These are phyloP conservation scores for Lophius piscatorius DNA, from an alignment of 2,113 vertebrate species.

Conservation along the genomic window DNA sequence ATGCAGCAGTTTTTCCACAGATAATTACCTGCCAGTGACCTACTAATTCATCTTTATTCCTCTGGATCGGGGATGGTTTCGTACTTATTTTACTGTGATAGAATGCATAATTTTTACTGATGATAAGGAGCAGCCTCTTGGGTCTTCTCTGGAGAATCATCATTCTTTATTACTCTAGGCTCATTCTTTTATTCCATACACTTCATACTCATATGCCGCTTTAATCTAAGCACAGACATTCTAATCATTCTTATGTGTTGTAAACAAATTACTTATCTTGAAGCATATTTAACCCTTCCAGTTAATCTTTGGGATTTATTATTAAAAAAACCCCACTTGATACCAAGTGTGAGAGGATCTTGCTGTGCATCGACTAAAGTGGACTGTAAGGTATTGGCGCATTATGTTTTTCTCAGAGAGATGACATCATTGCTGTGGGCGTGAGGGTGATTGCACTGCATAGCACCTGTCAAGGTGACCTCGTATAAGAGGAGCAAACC, in stretches of 20 bases:
- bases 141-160: conserved; percentile 13
- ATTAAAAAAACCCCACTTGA: too few relatives aligned
- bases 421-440: conserved; percentile 64
- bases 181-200: conserved; percentile 1
- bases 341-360: background rate
- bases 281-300: background rate
- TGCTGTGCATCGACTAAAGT: conserved; percentile 16
- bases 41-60: conserved; percentile 21
- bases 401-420: conserved; percentile 35
- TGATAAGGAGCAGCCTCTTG: background rate
- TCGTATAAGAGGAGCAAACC: conserved; percentile 1
- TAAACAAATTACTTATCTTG: background rate
- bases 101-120: conserved; percentile 15
- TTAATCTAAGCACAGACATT: background rate
- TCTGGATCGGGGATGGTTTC: too few relatives aligned
- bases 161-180: conserved; percentile 4
- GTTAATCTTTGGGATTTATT: background rate
- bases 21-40: conserved; percentile 19
- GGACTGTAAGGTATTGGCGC: conserved; percentile 42
- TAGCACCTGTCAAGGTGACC: conserved; percentile 57
- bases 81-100: too few relatives aligned
- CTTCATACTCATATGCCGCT: background rate
- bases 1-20: conserved; percentile 7
- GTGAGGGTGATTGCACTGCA: conserved; percentile 40
- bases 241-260: background rate